A percentile compares a stretch with the other conserved stretches of the same genome.
These are phyloP conservation scores for Fringilla coelebs DNA, from an alignment of 2,797 vertebrate species.

Conservation along the genomic window DNA sequence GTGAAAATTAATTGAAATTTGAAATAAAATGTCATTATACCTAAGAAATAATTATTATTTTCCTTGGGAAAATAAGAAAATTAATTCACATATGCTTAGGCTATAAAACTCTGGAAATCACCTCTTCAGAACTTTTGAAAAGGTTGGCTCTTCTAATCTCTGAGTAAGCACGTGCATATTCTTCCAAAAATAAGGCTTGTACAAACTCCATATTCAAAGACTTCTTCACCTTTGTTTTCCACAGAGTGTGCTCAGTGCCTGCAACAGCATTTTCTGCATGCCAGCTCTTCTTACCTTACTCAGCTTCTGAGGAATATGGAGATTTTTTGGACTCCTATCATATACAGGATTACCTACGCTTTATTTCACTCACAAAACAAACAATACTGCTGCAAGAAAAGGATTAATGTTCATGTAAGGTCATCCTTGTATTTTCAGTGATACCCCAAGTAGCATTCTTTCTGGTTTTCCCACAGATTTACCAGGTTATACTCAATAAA, in stretches of 20 bases:
- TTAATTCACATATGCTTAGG: not conserved
- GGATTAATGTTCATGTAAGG: not conserved
- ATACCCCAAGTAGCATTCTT: not conserved
- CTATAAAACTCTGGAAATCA: not conserved
- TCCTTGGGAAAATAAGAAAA: not conserved
- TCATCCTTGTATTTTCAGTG: not conserved
- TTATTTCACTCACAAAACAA: not conserved
- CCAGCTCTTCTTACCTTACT: not conserved
- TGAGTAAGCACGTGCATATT: fast-evolving
- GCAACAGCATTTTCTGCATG: not conserved
- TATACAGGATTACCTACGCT: fast-evolving
- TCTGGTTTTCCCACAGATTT: not conserved
- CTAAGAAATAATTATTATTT: not conserved
- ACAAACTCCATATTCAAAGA: not conserved
- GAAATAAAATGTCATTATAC: not conserved
- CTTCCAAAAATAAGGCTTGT: not conserved
- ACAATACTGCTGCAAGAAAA: not conserved
- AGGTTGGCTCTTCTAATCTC: not conserved
- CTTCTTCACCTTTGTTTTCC: not conserved
- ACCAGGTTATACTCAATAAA: not conserved
- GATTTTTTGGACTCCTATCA: not conserved
- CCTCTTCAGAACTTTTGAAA: not conserved
- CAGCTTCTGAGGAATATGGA: not conserved
- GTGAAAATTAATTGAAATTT: not conserved
- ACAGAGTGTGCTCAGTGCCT: not conserved